Base-by-base conservation (phyloP, 2,888 invertebrate genomes). In the Chromoteleia sp. region DNA sequence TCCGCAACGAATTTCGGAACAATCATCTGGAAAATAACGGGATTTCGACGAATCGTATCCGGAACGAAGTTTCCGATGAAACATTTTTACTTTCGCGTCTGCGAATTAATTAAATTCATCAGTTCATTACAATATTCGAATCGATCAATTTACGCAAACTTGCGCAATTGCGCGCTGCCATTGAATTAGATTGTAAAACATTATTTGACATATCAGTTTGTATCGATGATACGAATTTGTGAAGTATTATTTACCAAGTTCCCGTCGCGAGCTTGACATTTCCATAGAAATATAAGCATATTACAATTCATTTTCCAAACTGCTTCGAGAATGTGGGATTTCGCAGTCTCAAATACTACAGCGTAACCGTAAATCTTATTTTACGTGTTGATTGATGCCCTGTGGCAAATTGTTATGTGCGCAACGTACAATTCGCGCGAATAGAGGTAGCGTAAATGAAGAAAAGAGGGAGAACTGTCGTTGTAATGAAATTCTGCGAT, bases 321-420 rank as follows among this genome's bases (percentile, higher is more conserved):
- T 36, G 48, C 52, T 63, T 56, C 45, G 45, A 21, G 25, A 59
- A 71, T 50, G 61, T 56, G 25, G 39, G 39, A 77, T 70, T 54
- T 58, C 59, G 17, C 73, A 45, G 70, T 41, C 65, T 58, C 74
- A 33, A 67, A 76, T 56, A 68, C 30, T 48, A 33, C 65, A 17
- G 45, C 33, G 50, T 21, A 63, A 70, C 63, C 58, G 70, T 70
- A 80, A 67, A 74, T 81, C 65, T 77, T 74, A 74, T 81, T 77
- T 74, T 54, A 68, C 74, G 68, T 77, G 65, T 59, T 76, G 76
- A 81, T 76, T 76, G 76, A 81, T 81, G 73, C 21, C 76, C 73
- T 41, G 52, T 73, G 71, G 81, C 81, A 71, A 76, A 81, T 81
- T 65, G 71, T 76, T 76, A 54, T 76, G 54, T 65, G 59, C 54